Base-by-base conservation (phyloP, 1,140 invertebrate genomes). In the Brachionus rubens region DNA sequence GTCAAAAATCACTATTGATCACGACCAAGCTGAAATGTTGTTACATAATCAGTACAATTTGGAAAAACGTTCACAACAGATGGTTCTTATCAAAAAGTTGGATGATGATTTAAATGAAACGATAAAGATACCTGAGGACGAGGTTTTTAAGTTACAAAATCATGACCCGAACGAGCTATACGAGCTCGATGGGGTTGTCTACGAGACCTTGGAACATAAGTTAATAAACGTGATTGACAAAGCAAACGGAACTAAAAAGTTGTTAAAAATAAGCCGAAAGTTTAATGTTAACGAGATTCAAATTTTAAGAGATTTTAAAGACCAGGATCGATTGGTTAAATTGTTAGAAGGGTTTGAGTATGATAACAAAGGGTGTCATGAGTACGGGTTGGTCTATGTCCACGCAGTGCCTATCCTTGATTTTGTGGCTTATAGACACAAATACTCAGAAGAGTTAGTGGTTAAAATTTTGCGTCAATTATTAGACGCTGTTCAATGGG, bases 401-500 rank as follows among this genome's bases (percentile, higher is more conserved):
- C 36, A 59, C 56, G 48, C 48, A 40, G 36, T 50, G 9, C 48
- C 48, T 4, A 19, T 80, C 46, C 28, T 80, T 76, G 67, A 76
- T 26, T 54, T 41, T 50, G 30, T 41, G 78, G 80, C 54, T 46
- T 56, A 50, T 16, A 75, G 41, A 75, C 72, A 75, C 16, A 75
- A 56, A 28, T 75, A 75, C 47, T 54, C 48, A 9, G 72, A 75
- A 56, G 50, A 75, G 30, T 47, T 75, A 9, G 48, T 75, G 4
- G 19, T 54, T 4, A 54, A 47, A 56, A 56, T 75, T 1, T 75
- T 75, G 21, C n/a, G 50, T 10, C 78, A 91, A 86, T 86, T 94
- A 2, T 83, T 95, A 40, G 92, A 95, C 82, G 93, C 88, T 0
- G 82, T 95, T 7, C 91, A 95, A 81, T 97, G 96, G 81, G 85